Percentiles rank a stretch among this genome's conserved stretches.
Evolutionary conservation across 2,888 invertebrate species (phyloP).

Genomic region (Lysandra coridon): DNA sequence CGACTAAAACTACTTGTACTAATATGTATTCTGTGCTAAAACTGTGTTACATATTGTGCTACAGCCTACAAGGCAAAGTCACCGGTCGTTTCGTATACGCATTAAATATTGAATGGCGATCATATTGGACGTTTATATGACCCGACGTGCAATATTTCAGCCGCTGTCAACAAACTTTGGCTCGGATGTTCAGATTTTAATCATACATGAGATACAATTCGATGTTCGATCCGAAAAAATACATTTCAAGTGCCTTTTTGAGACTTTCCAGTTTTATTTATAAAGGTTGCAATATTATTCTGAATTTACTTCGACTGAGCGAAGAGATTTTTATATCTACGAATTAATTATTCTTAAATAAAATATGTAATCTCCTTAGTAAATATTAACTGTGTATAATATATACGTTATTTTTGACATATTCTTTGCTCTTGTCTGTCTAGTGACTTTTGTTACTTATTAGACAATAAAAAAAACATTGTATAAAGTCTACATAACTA

Average conservation of each 20-base stretch:
- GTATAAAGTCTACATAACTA: too few species aligned
- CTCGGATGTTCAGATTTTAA: constrained; percentile 15
- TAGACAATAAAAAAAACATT: too few species aligned
- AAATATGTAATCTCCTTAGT: too few species aligned
- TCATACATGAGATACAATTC: constrained; percentile 23
- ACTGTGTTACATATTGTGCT: neutral
- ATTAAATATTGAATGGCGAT: constrained; percentile 23
- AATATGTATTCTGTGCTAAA: too few species aligned
- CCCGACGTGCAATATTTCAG: constrained; percentile 25
- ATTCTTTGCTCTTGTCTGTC: too few species aligned
- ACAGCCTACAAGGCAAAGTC: neutral
- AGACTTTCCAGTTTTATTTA: neutral
- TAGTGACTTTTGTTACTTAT: too few species aligned
- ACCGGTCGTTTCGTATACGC: neutral
- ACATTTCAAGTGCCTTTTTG: neutral
- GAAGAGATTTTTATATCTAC: too few species aligned
- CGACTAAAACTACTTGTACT: too few species aligned
- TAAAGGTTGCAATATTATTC: neutral
- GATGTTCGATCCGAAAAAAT: neutral
- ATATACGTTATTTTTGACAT: too few species aligned
- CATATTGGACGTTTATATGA: constrained; percentile 25
- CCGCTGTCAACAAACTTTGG: constrained; percentile 16
- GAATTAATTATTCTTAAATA: too few species aligned
- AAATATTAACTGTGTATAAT: too few species aligned
- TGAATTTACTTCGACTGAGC: neutral